A percentile compares a stretch with the other conserved stretches of the same genome.
Evolutionary conservation across 2,113 vertebrate genomes (phyloP).

Genomic region (Guaruba guarouba): DNA sequence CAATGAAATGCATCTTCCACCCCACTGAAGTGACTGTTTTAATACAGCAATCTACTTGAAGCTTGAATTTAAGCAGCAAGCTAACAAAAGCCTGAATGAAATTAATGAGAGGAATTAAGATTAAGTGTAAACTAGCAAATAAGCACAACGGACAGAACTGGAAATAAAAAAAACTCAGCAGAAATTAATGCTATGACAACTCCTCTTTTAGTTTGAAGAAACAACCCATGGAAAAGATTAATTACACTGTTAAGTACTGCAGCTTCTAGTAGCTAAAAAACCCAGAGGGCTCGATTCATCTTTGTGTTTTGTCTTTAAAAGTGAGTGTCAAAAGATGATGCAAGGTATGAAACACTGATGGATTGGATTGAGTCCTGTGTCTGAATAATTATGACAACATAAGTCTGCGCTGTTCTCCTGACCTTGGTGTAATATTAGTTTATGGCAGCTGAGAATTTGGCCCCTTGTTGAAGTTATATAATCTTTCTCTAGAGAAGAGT

Average conservation of each 20-base stretch:
- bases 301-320: slow-evolving; percentile 33
- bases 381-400: background rate
- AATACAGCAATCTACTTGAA: background rate
- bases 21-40: background rate
- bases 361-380: background rate
- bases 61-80: background rate
- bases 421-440: background rate
- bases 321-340: slow-evolving; percentile 2
- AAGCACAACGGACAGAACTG: background rate
- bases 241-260: slow-evolving; percentile 14
- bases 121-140: background rate
- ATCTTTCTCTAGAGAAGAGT: background rate
- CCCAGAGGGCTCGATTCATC: slow-evolving; percentile 12
- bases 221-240: background rate
- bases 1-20: background rate
- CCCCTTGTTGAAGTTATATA: background rate
- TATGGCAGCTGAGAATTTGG: slow-evolving; percentile 16
- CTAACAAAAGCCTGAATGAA: background rate
- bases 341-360: background rate
- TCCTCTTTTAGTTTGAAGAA: background rate
- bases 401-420: background rate
- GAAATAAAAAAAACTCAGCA: background rate
- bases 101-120: background rate
- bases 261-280: slow-evolving; percentile 24
- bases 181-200: background rate